These are phyloP conservation scores for Neoitamus cyanurus DNA, from an alignment of 2,888 invertebrate genomes.

Conservation along the genomic window DNA sequence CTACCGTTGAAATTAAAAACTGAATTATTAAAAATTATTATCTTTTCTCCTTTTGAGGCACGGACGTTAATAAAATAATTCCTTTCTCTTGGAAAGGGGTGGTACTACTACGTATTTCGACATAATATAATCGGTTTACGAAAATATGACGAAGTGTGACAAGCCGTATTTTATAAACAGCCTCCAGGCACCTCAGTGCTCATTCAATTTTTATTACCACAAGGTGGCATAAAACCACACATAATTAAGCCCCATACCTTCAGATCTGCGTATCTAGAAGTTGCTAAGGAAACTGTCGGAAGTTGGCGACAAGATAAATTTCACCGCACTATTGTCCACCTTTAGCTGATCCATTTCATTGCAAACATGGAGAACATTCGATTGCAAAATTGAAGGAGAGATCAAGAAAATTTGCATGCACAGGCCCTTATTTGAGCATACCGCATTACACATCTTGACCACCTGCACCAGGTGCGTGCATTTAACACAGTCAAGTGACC, in stretches of 20 bases:
- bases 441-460: slow-evolving; percentile 48
- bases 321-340: background rate
- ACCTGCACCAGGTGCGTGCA: slow-evolving; percentile 52
- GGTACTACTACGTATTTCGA: no score
- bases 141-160: no score
- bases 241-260: background rate
- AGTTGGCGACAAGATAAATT: background rate
- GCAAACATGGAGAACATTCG: slow-evolving; percentile 2
- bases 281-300: background rate
- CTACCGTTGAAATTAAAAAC: no score
- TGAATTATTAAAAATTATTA: no score
- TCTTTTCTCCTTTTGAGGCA: no score
- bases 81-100: no score
- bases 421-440: slow-evolving; percentile 49
- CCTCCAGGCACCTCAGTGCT: no score
- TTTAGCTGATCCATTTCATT: slow-evolving; percentile 33
- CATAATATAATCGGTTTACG: no score
- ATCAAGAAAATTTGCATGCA: slow-evolving; percentile 49
- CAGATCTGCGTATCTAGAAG: background rate
- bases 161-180: no score
- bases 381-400: slow-evolving; percentile 29
- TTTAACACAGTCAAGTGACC: slow-evolving; percentile 29
- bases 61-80: no score
- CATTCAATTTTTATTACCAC: background rate
- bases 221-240: background rate